These are phyloP conservation scores for Wasmannia auropunctata DNA, from an alignment of 1,140 invertebrate genomes.

Conservation along the genomic window DNA sequence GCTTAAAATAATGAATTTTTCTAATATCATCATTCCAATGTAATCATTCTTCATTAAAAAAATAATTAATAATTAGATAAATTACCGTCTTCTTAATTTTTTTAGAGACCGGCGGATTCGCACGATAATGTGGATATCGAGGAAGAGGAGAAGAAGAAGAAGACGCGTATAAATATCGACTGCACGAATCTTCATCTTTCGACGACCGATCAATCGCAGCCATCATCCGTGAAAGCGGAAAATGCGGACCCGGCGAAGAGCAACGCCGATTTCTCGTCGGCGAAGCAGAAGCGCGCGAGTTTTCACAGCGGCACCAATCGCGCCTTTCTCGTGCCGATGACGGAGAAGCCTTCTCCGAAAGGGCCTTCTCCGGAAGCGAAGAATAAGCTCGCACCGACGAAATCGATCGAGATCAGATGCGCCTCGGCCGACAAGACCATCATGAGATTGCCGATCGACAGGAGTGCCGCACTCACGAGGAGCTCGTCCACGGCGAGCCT, in stretches of 20 bases:
- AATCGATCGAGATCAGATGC: constrained; percentile 8
- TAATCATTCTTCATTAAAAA: too few species aligned
- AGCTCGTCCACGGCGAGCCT: neutral
- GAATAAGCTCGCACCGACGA: constrained; percentile 17
- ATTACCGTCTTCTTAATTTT: constrained; percentile 6
- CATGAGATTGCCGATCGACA: constrained; percentile 27
- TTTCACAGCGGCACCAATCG: constrained; percentile 79
- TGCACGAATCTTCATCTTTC: constrained; percentile 22
- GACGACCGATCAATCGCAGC: neutral
- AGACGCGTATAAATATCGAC: constrained; percentile 6
- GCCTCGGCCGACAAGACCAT: neutral
- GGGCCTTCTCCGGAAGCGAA: constrained; percentile 1
- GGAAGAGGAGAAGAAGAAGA: constrained; percentile 44
- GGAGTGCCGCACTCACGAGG: neutral
- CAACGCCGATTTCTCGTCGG: constrained; percentile 65
- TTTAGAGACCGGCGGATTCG: neutral
- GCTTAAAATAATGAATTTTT: neutral
- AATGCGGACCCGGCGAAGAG: neutral
- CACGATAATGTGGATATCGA: neutral
- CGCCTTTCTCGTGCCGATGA: constrained; percentile 75
- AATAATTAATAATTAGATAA: too few species aligned
- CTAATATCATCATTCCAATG: too few species aligned
- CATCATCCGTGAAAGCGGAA: constrained; percentile 23
- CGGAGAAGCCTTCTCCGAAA: constrained; percentile 40
- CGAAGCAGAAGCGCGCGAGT: constrained; percentile 77